A percentile compares a stretch with the other conserved stretches of the same genome.
phyloP scores from a whole-genome alignment of 2,888 invertebrate species.

The Campoplex capitator region DNA sequence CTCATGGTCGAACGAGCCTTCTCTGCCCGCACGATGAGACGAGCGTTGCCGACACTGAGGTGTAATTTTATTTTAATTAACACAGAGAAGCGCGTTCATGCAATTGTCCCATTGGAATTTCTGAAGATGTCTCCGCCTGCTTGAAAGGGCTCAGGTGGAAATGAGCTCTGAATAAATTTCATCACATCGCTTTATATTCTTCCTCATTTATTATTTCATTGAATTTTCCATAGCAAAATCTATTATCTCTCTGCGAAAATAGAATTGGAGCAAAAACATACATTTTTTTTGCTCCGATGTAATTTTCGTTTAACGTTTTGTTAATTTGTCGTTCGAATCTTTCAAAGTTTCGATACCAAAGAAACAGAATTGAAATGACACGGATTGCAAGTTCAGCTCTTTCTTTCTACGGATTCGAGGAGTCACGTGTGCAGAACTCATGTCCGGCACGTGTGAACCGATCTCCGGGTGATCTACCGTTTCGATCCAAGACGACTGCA shows the following conservation, averaged over 20 bases:
- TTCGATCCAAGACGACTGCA: slow-evolving; percentile 9
- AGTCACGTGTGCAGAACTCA: slow-evolving; percentile 31
- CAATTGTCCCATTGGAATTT: slow-evolving; percentile 53
- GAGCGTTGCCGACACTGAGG: slow-evolving; percentile 48
- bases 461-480: slow-evolving; percentile 29
- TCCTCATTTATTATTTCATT: neutral
- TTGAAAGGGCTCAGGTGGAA: slow-evolving; percentile 46
- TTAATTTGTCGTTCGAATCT: too few relatives aligned
- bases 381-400: neutral
- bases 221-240: neutral
- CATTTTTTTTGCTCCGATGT: neutral
- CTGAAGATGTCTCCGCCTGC: neutral
- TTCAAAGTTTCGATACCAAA: too few relatives aligned
- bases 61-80: slow-evolving; percentile 75
- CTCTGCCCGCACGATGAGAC: slow-evolving; percentile 71
- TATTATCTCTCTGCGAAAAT: too few relatives aligned
- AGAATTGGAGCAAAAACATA: neutral
- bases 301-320: neutral
- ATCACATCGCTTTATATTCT: neutral
- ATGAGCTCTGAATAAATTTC: slow-evolving; percentile 4
- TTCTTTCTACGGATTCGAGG: neutral
- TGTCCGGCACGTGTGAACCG: slow-evolving; percentile 43
- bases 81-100: slow-evolving; percentile 53
- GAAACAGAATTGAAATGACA: neutral
- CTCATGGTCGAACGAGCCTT: slow-evolving; percentile 76